Conservation (phyloP, 2,888 invertebrate species). For the Torymus texanus region DNA sequence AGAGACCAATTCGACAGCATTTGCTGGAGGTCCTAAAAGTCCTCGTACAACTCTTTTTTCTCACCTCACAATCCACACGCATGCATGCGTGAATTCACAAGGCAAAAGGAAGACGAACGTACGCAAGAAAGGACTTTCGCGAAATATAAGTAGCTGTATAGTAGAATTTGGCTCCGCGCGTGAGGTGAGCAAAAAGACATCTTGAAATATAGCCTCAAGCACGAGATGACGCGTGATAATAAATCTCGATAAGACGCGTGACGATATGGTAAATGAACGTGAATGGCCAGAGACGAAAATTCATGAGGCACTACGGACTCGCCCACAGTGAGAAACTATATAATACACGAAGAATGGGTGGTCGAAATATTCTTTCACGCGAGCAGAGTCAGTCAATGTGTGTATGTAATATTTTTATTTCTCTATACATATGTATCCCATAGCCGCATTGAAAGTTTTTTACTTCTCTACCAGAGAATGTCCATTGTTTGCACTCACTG, state of each 20-base stretch:
- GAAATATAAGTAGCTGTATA: constrained; percentile 48
- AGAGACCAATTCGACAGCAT: constrained; percentile 5
- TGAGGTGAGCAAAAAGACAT: constrained; percentile 37
- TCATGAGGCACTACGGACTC: constrained; percentile 25
- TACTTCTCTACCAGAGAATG: constrained; percentile 20
- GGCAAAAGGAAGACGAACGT: background rate
- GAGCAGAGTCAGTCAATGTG: too few relatives aligned
- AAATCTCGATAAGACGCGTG: constrained; percentile 57
- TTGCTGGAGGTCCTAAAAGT: constrained; percentile 17
- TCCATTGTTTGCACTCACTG: background rate
- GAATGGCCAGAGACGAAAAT: constrained; percentile 41
- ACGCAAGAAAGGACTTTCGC: constrained; percentile 49
- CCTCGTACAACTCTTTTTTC: constrained; percentile 7
- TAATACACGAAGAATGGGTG: constrained; percentile 4
- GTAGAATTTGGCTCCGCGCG: constrained; percentile 23
- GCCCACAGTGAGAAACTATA: constrained; percentile 11
- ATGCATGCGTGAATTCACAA: background rate
- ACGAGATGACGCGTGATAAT: constrained; percentile 50
- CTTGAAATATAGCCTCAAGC: constrained; percentile 49
- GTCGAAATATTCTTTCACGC: too few relatives aligned
- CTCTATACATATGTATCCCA: constrained; percentile 10
- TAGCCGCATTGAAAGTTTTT: constrained; percentile 8
- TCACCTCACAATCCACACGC: background rate
- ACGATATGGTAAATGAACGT: constrained; percentile 55
- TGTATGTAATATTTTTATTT: constrained; percentile 31